Base-by-base conservation (phyloP, 2,797 vertebrate genomes). In the Hippocampus kuda region DNA sequence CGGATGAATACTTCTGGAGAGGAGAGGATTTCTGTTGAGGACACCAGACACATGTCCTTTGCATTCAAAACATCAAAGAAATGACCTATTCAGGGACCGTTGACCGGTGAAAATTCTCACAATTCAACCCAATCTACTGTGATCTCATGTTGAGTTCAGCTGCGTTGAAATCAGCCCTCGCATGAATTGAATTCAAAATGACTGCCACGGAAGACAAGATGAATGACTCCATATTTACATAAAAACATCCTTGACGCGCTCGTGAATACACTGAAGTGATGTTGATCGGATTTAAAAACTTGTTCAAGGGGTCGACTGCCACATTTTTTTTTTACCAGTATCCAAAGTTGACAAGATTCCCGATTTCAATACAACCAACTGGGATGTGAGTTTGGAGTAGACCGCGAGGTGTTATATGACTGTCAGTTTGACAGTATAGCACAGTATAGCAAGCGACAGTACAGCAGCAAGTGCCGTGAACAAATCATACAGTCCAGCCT, bases 401-500 rank as follows among this genome's bases (percentile, higher is more conserved):
- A 65, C 42, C 6, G 0, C 2, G 15, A 2, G 48, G 15, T 24
- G n/a, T 69, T n/a, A 27, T 18, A n/a, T 53, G 48, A 38, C 16
- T 54, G 49, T 1, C 62, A 51, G 38, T 71, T 13, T 64, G 70
- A 65, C 57, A 63, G 3, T 8, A 38, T 30, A 63, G 3, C 68
- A 84, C 57, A 63, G 3, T 5, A 38, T 27, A 63, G 3, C 68
- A 84, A 86, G 54, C 65, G 68, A 53, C 70, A 68, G 42, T 68
- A 79, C 66, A 72, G 26, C 59, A 59, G 63, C 30, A 69, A 79
- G 75, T 81, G 62, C 41, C 41, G n/a, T 64, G 2, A 65, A 15
- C 22, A 26, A 13, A 65, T 46, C n/a, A 22, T 38, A 42, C n/a
- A 24, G 20, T 44, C 44, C n/a, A 24, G n/a, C 42, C 12, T 5